A percentile compares a stretch with the other conserved stretches of the same genome.
Conservation (phyloP, 2,888 invertebrate species). For the Acanthococcus lagerstroemiae region DNA sequence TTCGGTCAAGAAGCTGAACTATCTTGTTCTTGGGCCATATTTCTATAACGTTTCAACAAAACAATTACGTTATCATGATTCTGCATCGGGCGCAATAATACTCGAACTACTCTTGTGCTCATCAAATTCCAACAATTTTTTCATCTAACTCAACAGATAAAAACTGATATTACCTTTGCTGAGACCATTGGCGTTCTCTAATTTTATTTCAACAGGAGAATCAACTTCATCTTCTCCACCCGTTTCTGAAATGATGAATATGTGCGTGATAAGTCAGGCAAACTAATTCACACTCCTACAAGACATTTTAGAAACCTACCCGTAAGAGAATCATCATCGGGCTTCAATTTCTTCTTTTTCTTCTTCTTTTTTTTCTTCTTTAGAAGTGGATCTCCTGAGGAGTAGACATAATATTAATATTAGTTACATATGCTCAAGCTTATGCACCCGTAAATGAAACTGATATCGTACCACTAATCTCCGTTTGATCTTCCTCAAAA, state of each 20-base stretch:
- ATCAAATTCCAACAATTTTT: no score
- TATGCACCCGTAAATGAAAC: no score
- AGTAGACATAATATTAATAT: background rate
- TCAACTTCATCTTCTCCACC: constrained; percentile 18
- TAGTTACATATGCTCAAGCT: no score
- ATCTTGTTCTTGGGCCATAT: constrained; percentile 35
- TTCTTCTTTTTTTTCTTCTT: constrained; percentile 23
- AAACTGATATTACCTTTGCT: no score
- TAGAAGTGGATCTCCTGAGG: background rate
- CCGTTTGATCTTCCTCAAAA: no score
- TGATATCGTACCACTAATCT: no score
- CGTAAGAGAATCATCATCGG: background rate
- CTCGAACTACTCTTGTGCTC: no score
- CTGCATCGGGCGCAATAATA: no score
- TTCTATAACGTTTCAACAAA: background rate
- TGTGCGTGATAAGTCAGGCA: no score
- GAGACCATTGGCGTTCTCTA: constrained; percentile 4
- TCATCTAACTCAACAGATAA: no score
- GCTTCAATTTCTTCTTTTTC: constrained; percentile 27
- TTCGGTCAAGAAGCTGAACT: constrained; percentile 40
- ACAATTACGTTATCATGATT: no score
- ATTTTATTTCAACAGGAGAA: constrained; percentile 11
- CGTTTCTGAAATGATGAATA: no score
- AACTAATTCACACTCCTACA: background rate
- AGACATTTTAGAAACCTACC: background rate